These are phyloP conservation scores for Neogobius melanostomus DNA, from an alignment of 2,113 vertebrate species.

Conservation along the genomic window DNA sequence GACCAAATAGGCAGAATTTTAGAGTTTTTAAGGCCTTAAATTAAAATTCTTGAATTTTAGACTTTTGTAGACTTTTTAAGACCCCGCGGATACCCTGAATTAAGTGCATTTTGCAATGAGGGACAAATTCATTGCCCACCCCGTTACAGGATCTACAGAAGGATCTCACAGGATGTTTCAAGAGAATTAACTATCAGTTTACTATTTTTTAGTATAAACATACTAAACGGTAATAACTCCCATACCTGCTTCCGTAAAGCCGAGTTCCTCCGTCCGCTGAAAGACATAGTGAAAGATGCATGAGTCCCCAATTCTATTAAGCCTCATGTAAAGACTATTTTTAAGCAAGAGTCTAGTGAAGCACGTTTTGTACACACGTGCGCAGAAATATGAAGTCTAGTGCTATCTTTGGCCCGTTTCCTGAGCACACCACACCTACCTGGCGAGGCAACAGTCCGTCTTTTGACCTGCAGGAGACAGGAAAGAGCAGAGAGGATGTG, in stretches of 20 bases:
- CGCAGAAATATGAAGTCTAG: slow-evolving; percentile 46
- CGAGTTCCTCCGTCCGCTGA: slow-evolving; percentile 86
- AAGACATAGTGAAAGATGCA: slow-evolving; percentile 31
- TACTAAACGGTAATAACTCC: not conserved
- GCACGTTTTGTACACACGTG: slow-evolving; percentile 56
- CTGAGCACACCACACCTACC: slow-evolving; percentile 81
- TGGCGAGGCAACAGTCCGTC: slow-evolving; percentile 91
- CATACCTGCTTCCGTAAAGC: slow-evolving; percentile 91
- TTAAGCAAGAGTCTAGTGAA: slow-evolving; percentile 50
- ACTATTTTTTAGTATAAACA: not conserved
- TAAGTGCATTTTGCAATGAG: too few species aligned
- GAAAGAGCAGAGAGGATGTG: slow-evolving; percentile 48
- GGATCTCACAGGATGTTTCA: too few species aligned
- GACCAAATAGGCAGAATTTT: too few species aligned
- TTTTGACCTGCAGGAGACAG: slow-evolving; percentile 85
- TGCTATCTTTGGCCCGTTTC: slow-evolving; percentile 20
- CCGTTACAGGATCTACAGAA: too few species aligned
- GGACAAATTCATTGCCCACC: too few species aligned
- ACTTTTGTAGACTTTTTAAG: too few species aligned
- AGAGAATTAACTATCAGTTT: too few species aligned
- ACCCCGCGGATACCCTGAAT: too few species aligned
- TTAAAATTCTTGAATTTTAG: too few species aligned
- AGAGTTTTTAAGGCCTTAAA: too few species aligned
- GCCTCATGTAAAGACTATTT: slow-evolving; percentile 62
- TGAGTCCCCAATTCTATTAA: slow-evolving; percentile 61